Evolutionary conservation across 2,888 invertebrate genomes (phyloP).

Genomic region (Leucophenga maculata): DNA sequence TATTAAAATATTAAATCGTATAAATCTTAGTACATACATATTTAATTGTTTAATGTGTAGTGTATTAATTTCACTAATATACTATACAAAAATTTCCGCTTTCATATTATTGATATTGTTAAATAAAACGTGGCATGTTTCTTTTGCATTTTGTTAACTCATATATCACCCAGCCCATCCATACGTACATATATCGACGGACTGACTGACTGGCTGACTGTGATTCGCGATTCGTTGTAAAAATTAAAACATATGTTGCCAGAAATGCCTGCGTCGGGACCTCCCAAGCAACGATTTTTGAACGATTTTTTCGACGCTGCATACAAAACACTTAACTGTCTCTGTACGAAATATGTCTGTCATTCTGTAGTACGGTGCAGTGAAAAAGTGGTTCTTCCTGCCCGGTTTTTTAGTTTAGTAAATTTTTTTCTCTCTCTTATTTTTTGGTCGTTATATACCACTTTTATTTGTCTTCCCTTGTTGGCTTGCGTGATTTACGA

Average conservation of each 20-base stretch:
- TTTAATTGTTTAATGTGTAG: no score
- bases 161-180: conserved; percentile 17
- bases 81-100: background rate
- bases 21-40: no score
- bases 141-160: conserved; percentile 15
- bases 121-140: conserved; percentile 15
- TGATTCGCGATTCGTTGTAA: background rate
- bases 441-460: conserved; percentile 6
- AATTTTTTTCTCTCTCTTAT: background rate
- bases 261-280: conserved; percentile 8
- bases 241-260: conserved; percentile 20
- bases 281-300: conserved; percentile 15
- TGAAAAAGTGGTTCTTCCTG: conserved; percentile 5
- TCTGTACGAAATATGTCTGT: background rate
- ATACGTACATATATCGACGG: no score
- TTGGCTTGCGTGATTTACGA: conserved; percentile 60
- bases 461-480: conserved; percentile 42
- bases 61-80: background rate
- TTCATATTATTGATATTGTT: conserved; percentile 21
- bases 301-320: background rate
- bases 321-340: conserved; percentile 8
- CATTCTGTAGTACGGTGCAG: background rate
- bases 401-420: background rate
- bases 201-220: no score
- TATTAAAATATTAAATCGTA: no score